Conservation (phyloP, 2,888 invertebrate species). For the Biston stratarius region DNA sequence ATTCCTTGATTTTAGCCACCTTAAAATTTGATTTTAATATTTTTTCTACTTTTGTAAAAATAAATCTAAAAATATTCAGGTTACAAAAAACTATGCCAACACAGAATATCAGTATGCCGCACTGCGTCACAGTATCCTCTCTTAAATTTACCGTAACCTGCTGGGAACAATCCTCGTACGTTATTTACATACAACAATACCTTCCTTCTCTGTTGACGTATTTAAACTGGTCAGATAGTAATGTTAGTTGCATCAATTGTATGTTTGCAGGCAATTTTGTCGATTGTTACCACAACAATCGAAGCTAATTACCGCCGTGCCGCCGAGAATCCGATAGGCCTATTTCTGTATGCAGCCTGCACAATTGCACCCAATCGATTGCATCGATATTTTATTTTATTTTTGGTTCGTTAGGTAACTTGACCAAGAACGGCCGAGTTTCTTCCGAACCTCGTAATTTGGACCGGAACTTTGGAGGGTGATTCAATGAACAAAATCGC, state of each 20-base stretch:
- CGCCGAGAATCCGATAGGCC: slow-evolving; percentile 42
- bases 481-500: slow-evolving; percentile 66
- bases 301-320: slow-evolving; percentile 43
- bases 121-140: slow-evolving; percentile 72
- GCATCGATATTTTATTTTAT: slow-evolving; percentile 60
- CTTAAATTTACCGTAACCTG: slow-evolving; percentile 75
- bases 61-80: slow-evolving; percentile 5
- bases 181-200: slow-evolving; percentile 63
- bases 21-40: too few relatives aligned
- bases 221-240: slow-evolving; percentile 34
- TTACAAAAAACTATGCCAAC: slow-evolving; percentile 33
- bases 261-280: slow-evolving; percentile 45
- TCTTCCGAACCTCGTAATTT: slow-evolving; percentile 69
- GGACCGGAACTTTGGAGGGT: slow-evolving; percentile 65
- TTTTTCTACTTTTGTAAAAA: neutral
- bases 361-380: slow-evolving; percentile 47
- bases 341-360: slow-evolving; percentile 50
- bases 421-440: slow-evolving; percentile 55
- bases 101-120: slow-evolving; percentile 59
- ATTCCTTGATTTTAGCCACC: too few relatives aligned
- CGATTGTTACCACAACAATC: slow-evolving; percentile 42
- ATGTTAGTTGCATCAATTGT: slow-evolving; percentile 49
- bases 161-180: slow-evolving; percentile 66
- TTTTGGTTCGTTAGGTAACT: slow-evolving; percentile 66
- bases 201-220: slow-evolving; percentile 59